Percentiles rank a stretch among this genome's conserved stretches.
Evolutionary conservation across 2,113 vertebrate genomes (phyloP).

Genomic region (Podiceps cristatus): DNA sequence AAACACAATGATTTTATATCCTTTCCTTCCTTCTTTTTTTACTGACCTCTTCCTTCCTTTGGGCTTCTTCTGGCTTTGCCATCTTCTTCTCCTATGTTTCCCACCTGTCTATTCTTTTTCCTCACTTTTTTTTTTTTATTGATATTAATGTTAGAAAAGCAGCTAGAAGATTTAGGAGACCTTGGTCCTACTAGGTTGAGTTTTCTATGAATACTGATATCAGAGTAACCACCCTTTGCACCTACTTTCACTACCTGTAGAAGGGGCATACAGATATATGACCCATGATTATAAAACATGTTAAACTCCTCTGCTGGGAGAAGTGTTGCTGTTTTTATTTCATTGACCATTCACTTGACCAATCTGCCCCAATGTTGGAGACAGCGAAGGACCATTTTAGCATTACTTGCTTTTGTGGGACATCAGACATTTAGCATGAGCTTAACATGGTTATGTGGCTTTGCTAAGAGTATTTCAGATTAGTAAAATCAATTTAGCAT

Average conservation of each 20-base stretch:
- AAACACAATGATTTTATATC: not conserved
- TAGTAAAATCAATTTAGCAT: not conserved
- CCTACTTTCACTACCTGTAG: not conserved
- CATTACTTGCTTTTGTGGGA: no score
- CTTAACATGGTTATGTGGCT: not conserved
- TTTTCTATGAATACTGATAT: not conserved
- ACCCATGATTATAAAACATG: not conserved
- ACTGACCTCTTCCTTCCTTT: not conserved
- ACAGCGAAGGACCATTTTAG: not conserved
- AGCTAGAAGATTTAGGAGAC: not conserved
- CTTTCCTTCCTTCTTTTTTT: not conserved
- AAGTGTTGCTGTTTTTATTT: not conserved
- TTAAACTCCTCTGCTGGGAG: not conserved
- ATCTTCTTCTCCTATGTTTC: not conserved
- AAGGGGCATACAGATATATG: not conserved
- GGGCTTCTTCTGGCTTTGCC: not conserved
- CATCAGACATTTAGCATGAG: accelerated
- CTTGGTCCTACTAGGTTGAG: not conserved
- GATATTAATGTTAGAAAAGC: not conserved
- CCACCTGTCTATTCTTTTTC: not conserved
- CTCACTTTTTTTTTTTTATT: not conserved
- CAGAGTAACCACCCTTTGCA: not conserved
- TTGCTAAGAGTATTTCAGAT: not conserved
- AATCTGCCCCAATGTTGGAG: not conserved
- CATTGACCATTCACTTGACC: not conserved